Conservation (phyloP, 2,888 invertebrate species). For the Drosophila siamana region DNA sequence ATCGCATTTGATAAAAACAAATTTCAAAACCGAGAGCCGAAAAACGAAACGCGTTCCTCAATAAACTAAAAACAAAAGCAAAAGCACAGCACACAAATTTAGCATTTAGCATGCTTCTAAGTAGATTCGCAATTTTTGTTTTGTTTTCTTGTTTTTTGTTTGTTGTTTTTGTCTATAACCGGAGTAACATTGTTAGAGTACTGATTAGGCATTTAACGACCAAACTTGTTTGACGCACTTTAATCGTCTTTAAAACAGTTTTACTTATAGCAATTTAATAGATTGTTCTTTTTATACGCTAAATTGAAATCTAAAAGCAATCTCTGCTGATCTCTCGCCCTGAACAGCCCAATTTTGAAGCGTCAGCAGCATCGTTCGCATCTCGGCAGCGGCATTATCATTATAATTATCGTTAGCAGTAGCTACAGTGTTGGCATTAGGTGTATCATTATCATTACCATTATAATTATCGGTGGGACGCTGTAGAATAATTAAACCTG, state of each 20-base stretch:
- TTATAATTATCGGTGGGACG: conserved; percentile 15
- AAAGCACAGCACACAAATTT: too few species aligned
- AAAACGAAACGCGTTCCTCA: conserved; percentile 25
- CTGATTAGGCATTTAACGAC: background rate
- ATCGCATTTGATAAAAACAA: conserved; percentile 55
- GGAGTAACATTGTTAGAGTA: background rate
- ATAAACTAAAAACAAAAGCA: conserved; percentile 36
- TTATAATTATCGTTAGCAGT: conserved; percentile 12
- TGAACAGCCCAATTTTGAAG: conserved; percentile 6
- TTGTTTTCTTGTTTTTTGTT: background rate
- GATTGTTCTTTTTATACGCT: background rate
- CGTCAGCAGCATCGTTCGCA: conserved; percentile 35
- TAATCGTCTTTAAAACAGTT: background rate
- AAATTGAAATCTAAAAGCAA: background rate
- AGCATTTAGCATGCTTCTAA: conserved; percentile 4
- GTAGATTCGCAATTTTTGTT: background rate
- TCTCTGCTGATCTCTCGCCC: conserved; percentile 24
- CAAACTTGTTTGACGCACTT: conserved; percentile 1
- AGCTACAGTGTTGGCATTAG: background rate
- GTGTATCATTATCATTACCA: conserved; percentile 21
- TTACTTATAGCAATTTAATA: background rate
- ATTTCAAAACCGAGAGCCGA: background rate
- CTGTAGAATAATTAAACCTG: conserved; percentile 40
- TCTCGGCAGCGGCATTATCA: conserved; percentile 17
- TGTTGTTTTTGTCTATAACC: background rate